phyloP scores from a whole-genome alignment of 1,140 invertebrate species.

The Stegodyphus mimosarum region DNA sequence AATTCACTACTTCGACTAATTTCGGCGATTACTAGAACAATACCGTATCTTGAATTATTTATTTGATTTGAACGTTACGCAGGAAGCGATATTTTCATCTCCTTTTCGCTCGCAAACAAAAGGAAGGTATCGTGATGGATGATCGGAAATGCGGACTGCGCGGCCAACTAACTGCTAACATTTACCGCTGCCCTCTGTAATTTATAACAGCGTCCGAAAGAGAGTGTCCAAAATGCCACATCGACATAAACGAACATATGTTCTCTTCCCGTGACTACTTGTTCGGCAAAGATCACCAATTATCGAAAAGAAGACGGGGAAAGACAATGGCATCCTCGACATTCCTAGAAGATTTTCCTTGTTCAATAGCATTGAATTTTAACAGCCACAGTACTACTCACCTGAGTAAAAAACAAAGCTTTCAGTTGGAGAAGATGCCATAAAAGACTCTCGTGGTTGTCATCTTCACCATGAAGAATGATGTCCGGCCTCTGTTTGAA shows the following conservation, averaged over 20 bases:
- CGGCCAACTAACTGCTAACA: slow-evolving; percentile 38
- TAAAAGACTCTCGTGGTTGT: no score
- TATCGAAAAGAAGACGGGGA: no score
- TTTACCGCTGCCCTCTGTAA: slow-evolving; percentile 19
- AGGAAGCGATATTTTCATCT: slow-evolving; percentile 56
- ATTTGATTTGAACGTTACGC: slow-evolving; percentile 48
- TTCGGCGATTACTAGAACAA: slow-evolving; percentile 57
- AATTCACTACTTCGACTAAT: slow-evolving; percentile 38
- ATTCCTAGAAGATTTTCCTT: no score
- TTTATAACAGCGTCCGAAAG: not conserved
- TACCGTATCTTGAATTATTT: slow-evolving; percentile 52
- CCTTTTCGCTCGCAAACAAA: slow-evolving; percentile 37
- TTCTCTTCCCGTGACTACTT: slow-evolving; percentile 9
- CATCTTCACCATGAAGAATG: no score
- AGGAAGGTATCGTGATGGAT: slow-evolving; percentile 30
- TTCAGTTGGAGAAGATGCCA: no score
- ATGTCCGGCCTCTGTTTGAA: no score
- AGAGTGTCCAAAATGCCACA: slow-evolving; percentile 7
- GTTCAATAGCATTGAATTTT: no score
- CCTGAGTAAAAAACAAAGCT: no score
- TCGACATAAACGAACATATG: slow-evolving; percentile 4
- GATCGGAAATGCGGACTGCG: slow-evolving; percentile 17
- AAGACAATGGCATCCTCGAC: no score
- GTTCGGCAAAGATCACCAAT: not conserved
- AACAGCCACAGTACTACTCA: no score